Percentiles rank a stretch among this genome's conserved stretches.
phyloP scores from a whole-genome alignment of 2,797 vertebrate genomes.

The Triplophysa bombifrons region DNA sequence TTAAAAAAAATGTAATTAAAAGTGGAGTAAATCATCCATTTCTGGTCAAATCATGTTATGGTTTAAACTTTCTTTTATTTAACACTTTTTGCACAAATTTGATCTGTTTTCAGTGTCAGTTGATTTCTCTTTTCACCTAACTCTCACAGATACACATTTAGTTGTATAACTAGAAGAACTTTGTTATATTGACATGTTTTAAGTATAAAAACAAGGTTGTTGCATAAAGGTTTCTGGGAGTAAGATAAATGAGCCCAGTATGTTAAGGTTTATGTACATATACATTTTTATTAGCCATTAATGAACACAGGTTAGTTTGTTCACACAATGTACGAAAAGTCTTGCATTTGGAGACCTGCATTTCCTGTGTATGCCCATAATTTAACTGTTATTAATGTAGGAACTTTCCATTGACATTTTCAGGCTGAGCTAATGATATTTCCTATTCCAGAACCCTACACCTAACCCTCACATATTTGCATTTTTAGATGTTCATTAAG shows the following conservation, averaged over 20 bases:
- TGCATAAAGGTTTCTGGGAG: too few relatives aligned
- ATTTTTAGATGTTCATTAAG: conserved; percentile 4
- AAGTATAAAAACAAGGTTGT: too few relatives aligned
- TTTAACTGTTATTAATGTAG: background rate
- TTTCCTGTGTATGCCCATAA: too few relatives aligned
- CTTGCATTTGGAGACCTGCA: too few relatives aligned
- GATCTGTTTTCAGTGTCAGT: conserved; percentile 16
- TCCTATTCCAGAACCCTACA: background rate
- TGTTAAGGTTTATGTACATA: too few relatives aligned
- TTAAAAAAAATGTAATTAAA: conserved; percentile 22
- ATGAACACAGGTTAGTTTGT: too few relatives aligned
- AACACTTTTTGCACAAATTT: conserved; percentile 25
- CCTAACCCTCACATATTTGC: background rate
- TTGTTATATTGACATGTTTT: too few relatives aligned
- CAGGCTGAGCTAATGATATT: background rate
- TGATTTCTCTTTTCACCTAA: conserved; percentile 2
- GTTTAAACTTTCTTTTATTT: conserved; percentile 10
- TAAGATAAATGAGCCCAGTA: too few relatives aligned
- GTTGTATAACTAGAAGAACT: too few relatives aligned
- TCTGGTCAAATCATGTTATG: conserved; percentile 13
- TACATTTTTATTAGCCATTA: too few relatives aligned
- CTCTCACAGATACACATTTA: background rate
- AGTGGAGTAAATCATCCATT: conserved; percentile 33
- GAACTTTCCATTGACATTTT: background rate
- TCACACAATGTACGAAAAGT: too few relatives aligned